These are phyloP conservation scores for Barypeithes pellucidus DNA, from an alignment of 2,888 invertebrate genomes.

Conservation along the genomic window DNA sequence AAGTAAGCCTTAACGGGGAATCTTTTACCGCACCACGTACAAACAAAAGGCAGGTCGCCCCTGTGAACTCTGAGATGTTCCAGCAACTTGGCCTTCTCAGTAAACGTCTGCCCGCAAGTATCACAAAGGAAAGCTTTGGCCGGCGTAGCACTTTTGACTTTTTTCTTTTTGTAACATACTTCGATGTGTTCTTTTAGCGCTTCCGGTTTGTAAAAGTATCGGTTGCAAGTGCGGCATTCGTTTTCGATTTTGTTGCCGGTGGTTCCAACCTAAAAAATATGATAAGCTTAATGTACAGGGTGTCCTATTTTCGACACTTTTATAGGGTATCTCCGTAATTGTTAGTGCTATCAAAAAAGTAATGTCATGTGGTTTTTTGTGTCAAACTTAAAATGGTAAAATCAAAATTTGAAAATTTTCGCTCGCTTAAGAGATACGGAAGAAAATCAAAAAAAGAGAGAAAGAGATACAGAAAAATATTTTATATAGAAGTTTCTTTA, in stretches of 20 bases:
- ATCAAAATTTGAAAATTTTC: too few species aligned
- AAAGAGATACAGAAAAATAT: too few species aligned
- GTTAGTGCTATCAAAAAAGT: too few species aligned
- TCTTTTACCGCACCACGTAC: conserved; percentile 72
- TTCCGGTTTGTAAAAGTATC: conserved; percentile 63
- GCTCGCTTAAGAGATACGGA: too few species aligned
- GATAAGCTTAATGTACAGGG: not conserved
- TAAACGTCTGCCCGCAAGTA: conserved; percentile 64
- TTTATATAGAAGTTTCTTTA: too few species aligned
- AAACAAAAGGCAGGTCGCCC: conserved; percentile 71
- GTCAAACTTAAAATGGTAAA: too few species aligned
- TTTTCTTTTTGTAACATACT: conserved; percentile 59
- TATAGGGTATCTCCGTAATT: too few species aligned
- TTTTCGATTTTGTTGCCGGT: conserved; percentile 70
- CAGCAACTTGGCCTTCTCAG: conserved; percentile 62
- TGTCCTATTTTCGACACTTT: too few species aligned
- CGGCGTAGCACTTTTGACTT: conserved; percentile 51
- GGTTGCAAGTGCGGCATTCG: conserved; percentile 65
- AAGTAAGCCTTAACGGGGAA: conserved; percentile 68
- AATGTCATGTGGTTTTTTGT: too few species aligned
- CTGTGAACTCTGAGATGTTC: conserved; percentile 70
- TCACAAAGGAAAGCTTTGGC: conserved; percentile 61
- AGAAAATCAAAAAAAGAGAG: too few species aligned
- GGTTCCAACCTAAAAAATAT: conserved; percentile 62
- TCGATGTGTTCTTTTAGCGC: conserved; percentile 71